Evolutionary conservation across 2,113 vertebrate species (phyloP), one percentile per base, ranked within the genome.

Genomic region (Herpailurus yagouaroundi): DNA sequence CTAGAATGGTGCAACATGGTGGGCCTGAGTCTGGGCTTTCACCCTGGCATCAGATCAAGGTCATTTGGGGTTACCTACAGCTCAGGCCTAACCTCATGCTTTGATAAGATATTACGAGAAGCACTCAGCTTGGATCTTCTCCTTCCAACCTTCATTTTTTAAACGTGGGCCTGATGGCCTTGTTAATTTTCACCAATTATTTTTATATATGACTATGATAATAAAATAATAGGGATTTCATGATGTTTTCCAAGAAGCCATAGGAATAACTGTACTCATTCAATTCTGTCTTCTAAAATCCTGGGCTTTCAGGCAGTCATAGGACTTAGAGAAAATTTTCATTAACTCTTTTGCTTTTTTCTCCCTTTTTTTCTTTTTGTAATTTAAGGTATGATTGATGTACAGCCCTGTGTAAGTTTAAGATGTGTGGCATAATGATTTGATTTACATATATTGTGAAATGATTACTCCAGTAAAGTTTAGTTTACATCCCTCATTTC

Each of bases 161-260:
- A 76, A 92, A 60, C 10, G 55, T 48, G 13, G 11, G 21, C 33
- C 14, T 50, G 23, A 91, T 66, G 93, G 11, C 66, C 81, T 93
- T 36, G 63, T 83, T 55, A 23, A 68, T 66, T 93, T 74, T 77
- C 11, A 69, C 8, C 25, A 55, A 50, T 88, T 95, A 50, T 87
- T 94, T 88, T 87, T 57, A 79, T 84, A 89, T 84, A 57, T 60
- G 91, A 60, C 68, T 25, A 41, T 55, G 29, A n/a, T 92, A 86
- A 50, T 71, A 77, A 79, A 38, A 79, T 33, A 57, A 57, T 71
- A 64, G 33, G 68, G 23, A 41, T 82, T 84, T 25, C 50, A 25
- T 55, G 23, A 57, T 77, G 10, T 83, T 83, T 88, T 91, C 76
- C 73, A 88, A 77, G 57, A 82, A 88, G 29, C 57, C 73, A 3